Evolutionary conservation across 2,888 invertebrate genomes (phyloP).

Genomic region (Ceraclea dissimilis): DNA sequence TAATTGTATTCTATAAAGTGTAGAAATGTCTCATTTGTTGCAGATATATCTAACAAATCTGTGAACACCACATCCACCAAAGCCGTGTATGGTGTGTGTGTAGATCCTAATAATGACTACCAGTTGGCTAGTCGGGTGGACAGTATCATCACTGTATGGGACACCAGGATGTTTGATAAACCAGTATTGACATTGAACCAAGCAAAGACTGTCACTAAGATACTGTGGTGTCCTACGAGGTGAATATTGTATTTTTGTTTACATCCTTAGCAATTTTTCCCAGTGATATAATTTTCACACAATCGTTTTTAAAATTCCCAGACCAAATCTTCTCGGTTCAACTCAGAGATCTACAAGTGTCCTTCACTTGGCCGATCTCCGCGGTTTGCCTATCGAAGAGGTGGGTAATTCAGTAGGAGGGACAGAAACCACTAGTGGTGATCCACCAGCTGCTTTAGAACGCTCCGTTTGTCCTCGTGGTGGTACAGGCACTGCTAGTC

Average conservation of each 20-base stretch:
- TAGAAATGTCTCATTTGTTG: no score
- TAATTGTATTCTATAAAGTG: no score
- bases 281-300: neutral
- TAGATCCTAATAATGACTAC: slow-evolving; percentile 70
- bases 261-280: neutral
- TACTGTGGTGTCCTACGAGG: slow-evolving; percentile 87
- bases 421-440: slow-evolving; percentile 26
- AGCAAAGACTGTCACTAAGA: slow-evolving; percentile 60
- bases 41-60: slow-evolving; percentile 62
- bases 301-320: slow-evolving; percentile 25
- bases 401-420: slow-evolving; percentile 35
- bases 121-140: slow-evolving; percentile 81
- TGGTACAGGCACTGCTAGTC: slow-evolving; percentile 35
- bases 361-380: slow-evolving; percentile 80
- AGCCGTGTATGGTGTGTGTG: slow-evolving; percentile 73
- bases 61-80: slow-evolving; percentile 65
- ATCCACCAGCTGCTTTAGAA: slow-evolving; percentile 32
- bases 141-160: slow-evolving; percentile 80
- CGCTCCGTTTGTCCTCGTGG: slow-evolving; percentile 38
- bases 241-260: slow-evolving; percentile 30
- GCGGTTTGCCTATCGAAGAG: slow-evolving; percentile 57
- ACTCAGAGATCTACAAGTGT: slow-evolving; percentile 71
- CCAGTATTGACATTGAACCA: slow-evolving; percentile 69
- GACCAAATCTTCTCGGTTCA: slow-evolving; percentile 69
- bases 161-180: slow-evolving; percentile 76